Percentiles rank a stretch among this genome's conserved stretches.
phyloP scores from a whole-genome alignment of 2,797 vertebrate genomes.

The Lycodopsis pacificus region DNA sequence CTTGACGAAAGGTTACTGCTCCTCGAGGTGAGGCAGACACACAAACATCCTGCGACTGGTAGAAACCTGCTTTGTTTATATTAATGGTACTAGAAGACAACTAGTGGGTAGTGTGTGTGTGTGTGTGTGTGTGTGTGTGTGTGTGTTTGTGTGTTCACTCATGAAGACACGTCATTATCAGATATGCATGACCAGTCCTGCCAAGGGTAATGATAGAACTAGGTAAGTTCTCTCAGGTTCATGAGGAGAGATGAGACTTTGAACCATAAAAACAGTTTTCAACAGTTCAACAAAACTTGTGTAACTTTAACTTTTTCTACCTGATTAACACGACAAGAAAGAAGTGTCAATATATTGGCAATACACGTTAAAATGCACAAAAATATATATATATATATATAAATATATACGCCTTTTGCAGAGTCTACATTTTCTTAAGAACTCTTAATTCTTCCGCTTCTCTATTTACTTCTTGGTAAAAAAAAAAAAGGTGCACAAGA shows the following conservation, averaged over 20 bases:
- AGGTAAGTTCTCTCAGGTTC: conserved; percentile 37
- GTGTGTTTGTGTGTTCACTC: neutral
- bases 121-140: too few relatives aligned
- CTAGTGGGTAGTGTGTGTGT: neutral
- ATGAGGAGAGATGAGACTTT: conserved; percentile 56
- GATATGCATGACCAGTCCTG: neutral
- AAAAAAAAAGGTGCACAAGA: neutral
- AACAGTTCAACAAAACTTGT: conserved; percentile 16
- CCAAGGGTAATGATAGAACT: conserved; percentile 30
- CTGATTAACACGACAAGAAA: conserved; percentile 29
- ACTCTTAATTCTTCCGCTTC: neutral
- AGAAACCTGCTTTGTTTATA: conserved; percentile 35
- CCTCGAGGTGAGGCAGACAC: conserved; percentile 37
- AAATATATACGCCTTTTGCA: neutral
- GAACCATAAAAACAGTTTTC: conserved; percentile 39
- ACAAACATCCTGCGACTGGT: neutral
- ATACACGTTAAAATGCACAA: neutral
- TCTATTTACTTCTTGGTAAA: neutral
- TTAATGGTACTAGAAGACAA: conserved; percentile 7
- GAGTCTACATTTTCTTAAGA: neutral
- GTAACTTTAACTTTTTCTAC: conserved; percentile 11
- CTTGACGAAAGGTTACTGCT: conserved; percentile 44
- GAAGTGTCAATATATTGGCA: neutral
- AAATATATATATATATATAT: neutral
- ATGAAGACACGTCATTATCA: conserved; percentile 12